phyloP scores from a whole-genome alignment of 2,797 vertebrate species.

The Apogon hyalosoma region DNA sequence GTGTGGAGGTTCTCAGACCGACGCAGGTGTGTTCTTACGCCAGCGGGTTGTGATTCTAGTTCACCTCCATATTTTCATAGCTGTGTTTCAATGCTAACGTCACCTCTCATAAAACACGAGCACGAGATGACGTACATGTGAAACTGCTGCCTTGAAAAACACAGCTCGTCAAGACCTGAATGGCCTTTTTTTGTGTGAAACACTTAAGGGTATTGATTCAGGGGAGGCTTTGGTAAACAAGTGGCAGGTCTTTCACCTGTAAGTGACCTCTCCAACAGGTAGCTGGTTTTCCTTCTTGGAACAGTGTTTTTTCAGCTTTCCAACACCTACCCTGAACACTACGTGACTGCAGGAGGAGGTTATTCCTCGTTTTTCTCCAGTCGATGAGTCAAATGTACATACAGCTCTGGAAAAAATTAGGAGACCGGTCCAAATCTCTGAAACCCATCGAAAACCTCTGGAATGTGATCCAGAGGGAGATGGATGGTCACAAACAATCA shows the following conservation, averaged over 20 bases:
- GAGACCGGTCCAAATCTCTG: too few relatives aligned
- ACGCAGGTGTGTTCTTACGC: slow-evolving; percentile 18
- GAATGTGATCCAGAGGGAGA: too few relatives aligned
- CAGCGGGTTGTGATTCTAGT: slow-evolving; percentile 21
- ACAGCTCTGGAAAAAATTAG: too few relatives aligned
- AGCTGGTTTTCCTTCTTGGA: slow-evolving; percentile 3
- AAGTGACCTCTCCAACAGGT: slow-evolving; percentile 18
- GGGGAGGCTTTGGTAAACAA: slow-evolving; percentile 20
- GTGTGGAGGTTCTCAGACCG: too few relatives aligned
- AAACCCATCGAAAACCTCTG: too few relatives aligned
- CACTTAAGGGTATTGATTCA: slow-evolving; percentile 30
- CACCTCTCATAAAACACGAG: slow-evolving; percentile 42
- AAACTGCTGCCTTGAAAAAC: slow-evolving; percentile 30
- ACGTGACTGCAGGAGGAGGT: too few relatives aligned
- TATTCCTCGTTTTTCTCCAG: too few relatives aligned
- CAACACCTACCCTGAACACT: background rate
- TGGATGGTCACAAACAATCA: too few relatives aligned
- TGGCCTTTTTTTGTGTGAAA: slow-evolving; percentile 15
- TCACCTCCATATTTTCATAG: slow-evolving; percentile 62
- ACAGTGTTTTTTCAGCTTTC: slow-evolving; percentile 2
- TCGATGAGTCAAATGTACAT: too few relatives aligned
- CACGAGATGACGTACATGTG: slow-evolving; percentile 36
- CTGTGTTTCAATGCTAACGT: slow-evolving; percentile 46
- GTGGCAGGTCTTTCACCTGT: slow-evolving; percentile 18
- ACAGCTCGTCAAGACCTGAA: slow-evolving; percentile 20